Conservation (phyloP, 2,797 vertebrate species). For the Percopsis omiscomaycus region DNA sequence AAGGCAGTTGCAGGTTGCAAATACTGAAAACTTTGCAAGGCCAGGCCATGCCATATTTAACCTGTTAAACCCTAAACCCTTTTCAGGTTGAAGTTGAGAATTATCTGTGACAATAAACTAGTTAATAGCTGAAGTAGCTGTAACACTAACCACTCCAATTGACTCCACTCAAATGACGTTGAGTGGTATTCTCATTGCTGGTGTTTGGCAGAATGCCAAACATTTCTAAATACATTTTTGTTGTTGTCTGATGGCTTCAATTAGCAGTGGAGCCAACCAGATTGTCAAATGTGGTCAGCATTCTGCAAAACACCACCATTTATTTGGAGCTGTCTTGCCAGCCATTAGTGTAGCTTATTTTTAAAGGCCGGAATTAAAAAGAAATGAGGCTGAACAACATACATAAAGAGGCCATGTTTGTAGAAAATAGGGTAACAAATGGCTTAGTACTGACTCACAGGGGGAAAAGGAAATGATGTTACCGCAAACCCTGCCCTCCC, state of each 20-base stretch:
- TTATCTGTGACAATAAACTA: neutral
- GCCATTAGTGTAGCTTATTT: neutral
- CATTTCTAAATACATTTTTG: neutral
- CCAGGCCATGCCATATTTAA: neutral
- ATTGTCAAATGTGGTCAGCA: neutral
- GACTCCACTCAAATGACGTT: neutral
- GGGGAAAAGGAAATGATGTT: conserved; percentile 71
- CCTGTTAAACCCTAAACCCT: neutral
- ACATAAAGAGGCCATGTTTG: conserved; percentile 19
- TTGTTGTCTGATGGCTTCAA: neutral
- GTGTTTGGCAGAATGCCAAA: conserved; percentile 3
- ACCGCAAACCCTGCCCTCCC: conserved; percentile 47
- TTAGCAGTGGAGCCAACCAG: neutral
- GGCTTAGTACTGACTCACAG: conserved; percentile 68
- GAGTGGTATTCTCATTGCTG: neutral
- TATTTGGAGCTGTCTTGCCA: conserved; percentile 1
- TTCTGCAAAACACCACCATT: neutral
- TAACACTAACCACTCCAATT: neutral
- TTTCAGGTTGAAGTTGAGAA: neutral
- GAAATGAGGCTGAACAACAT: conserved; percentile 17
- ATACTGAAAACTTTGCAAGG: neutral
- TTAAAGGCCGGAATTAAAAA: neutral
- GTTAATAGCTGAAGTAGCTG: too few relatives aligned
- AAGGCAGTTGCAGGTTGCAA: neutral
- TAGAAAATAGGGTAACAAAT: conserved; percentile 49